Evolutionary conservation across 2,797 vertebrate genomes (phyloP), one percentile per base, ranked within the genome.

Genomic region (Hemibagrus guttatus): DNA sequence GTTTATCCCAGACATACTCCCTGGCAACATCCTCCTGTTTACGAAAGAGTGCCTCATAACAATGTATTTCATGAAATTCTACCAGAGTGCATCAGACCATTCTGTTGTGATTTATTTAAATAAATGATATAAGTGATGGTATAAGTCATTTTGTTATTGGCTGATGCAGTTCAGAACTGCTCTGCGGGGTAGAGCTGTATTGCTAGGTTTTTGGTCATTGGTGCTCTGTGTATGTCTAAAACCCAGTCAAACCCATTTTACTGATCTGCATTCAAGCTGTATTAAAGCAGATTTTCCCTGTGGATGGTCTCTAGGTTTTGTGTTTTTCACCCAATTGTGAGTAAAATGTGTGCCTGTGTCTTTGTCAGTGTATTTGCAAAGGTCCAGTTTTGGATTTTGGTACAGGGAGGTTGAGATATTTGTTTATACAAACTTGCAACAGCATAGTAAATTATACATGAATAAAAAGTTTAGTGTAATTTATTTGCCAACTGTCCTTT

Each of bases 271-370:
- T 90, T 90, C 84, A 88, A 89, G 88, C 88, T 87, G 88, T 83
- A 92, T 91, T 90, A 91, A 91, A 91, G 76, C 84, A 85, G 90
- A 89, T 91, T 89, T 90, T 90, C 76, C 86, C 85, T 89, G 86
- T 91, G 87, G 85, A 86, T 80, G 26, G 52, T 58, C 54, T 64
- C 59, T 80, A 16, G 26, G 52, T 28, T 81, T 46, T 63, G 3
- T 64, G 52, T 66, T 88, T 84, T 82, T 72, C 59, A 39, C 23
- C 19, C 13, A 66, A 2, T 16, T 71, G 80, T 64, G 68, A n/a
- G 76, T 79, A 39, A 79, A 23, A 17, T 78, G 16, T 13, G 31
- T 61, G 76, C 14, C 5, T 61, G 12, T 80, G 17, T 6, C 42
- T 72, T 4, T 56, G 16, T 78, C 3, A 19, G 9, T 54, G 11